These are phyloP conservation scores for Pteruthius melanotis DNA, from an alignment of 2,113 vertebrate genomes.

Conservation along the genomic window DNA sequence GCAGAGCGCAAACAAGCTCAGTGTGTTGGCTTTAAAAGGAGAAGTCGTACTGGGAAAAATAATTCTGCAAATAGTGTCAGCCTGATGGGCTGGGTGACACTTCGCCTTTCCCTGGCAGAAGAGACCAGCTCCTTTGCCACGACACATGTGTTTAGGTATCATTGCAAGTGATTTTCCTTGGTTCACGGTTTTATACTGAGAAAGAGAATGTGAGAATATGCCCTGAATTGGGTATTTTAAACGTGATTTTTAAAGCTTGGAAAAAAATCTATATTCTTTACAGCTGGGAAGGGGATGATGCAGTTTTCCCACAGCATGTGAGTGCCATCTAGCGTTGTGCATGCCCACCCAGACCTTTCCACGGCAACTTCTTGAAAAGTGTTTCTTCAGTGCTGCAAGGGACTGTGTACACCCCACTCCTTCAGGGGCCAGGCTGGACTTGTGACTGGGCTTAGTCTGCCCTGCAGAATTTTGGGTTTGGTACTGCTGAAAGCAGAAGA, in stretches of 20 bases:
- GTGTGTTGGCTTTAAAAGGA: not conserved
- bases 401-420: not conserved
- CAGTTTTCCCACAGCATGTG: constrained; percentile 29
- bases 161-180: not conserved
- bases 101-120: not conserved
- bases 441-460: not conserved
- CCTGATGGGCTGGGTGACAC: not conserved
- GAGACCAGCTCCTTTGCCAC: not conserved
- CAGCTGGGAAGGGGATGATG: not conserved
- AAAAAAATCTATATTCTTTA: not conserved
- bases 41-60: not conserved
- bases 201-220: constrained; percentile 7
- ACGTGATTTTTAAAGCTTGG: constrained; percentile 12
- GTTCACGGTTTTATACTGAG: constrained; percentile 1
- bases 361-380: not conserved
- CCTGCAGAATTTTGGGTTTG: not conserved
- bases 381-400: not conserved
- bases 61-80: not conserved
- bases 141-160: not conserved
- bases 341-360: not conserved
- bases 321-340: constrained; percentile 70
- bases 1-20: not conserved
- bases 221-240: not conserved
- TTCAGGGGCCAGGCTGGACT: fast-evolving
- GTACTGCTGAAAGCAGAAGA: not conserved